Base-by-base conservation (phyloP, 2,113 vertebrate species). In the Anguilla japonica region DNA sequence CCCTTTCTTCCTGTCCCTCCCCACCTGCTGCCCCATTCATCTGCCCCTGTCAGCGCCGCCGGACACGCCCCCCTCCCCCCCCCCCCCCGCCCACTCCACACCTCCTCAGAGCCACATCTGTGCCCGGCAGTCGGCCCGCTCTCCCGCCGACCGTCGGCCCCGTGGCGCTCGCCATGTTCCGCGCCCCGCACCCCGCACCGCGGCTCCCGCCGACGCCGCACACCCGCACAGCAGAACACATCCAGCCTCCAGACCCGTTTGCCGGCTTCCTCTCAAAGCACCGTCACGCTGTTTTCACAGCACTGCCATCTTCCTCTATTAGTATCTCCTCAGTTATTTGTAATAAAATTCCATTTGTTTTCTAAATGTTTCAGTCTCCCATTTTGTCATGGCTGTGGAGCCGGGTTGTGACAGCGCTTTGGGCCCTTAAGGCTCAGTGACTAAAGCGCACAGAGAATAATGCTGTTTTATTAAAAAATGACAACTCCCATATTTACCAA, bases 11-110 rank as follows among this genome's bases (percentile, higher is more conserved):
- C 82, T 79, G 78, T 87, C 89, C 50, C 85, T 26, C 40, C 60
- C 88, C 91, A 91, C 91, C 92, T 91, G 87, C 81, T 83, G 41
- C 71, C 87, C 91, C 88, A 89, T 92, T 90, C 85, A 91, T 92
- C 91, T 91, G 84, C 79, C 56, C 57, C 87, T 90, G 90, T 90
- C 93, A 90, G 34, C 83, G 67, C 39, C 29, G 46, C 82, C 34
- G 34, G 34, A 34, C 50, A 3, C 50, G 46, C 75, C 41, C n/a
- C 53, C 50, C 50, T 1, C 9, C 8, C 1, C 6, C 13, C 50
- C 5, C 15, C 63, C 26, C 63, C 84, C 80, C 83, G 85, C 67
- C 67, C 88, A 88, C 78, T 88, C 78, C 46, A 71, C 86, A 86
- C 88, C 83, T 87, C 80, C 87, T 79, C 60, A 80, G 41, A 46